A percentile compares a stretch with the other conserved stretches of the same genome.
These are phyloP conservation scores for Chalcis sispes DNA, from an alignment of 2,888 invertebrate genomes.

Conservation along the genomic window DNA sequence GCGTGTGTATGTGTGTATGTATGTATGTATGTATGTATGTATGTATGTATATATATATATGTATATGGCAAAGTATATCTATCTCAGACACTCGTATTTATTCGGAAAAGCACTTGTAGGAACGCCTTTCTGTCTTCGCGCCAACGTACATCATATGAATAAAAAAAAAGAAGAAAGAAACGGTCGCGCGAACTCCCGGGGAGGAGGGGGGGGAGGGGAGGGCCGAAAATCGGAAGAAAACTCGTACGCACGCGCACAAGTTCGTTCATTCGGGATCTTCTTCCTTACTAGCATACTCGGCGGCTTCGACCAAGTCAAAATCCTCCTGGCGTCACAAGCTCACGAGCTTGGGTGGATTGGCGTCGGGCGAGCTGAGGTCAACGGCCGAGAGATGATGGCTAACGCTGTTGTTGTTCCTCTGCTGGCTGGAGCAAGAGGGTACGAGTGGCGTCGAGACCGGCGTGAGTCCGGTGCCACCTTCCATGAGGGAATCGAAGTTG, in stretches of 20 bases:
- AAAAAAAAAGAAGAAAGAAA: too few species aligned
- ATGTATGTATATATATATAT: too few species aligned
- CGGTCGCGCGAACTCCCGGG: neutral
- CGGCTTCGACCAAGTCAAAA: slow-evolving; percentile 33
- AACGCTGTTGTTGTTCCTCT: slow-evolving; percentile 79
- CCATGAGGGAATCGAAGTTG: slow-evolving; percentile 95
- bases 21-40: too few species aligned
- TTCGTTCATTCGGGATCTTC: slow-evolving; percentile 65
- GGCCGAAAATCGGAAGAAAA: too few species aligned
- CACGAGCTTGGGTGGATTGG: slow-evolving; percentile 87
- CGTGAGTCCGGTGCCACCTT: slow-evolving; percentile 93
- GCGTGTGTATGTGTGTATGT: too few species aligned
- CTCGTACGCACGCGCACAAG: neutral
- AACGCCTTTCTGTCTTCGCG: too few species aligned
- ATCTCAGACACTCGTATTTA: too few species aligned
- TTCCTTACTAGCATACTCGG: slow-evolving; percentile 52
- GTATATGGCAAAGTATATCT: slow-evolving; percentile 22
- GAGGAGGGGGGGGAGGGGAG: neutral
- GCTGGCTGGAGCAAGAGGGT: slow-evolving; percentile 86
- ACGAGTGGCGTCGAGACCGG: slow-evolving; percentile 86
- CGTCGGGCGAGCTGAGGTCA: slow-evolving; percentile 85
- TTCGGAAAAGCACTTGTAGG: too few species aligned
- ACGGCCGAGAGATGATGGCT: slow-evolving; percentile 76
- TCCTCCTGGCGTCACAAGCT: slow-evolving; percentile 84
- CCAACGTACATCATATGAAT: too few species aligned